phyloP scores from a whole-genome alignment of 2,113 vertebrate genomes.

The Etheostoma spectabile region DNA sequence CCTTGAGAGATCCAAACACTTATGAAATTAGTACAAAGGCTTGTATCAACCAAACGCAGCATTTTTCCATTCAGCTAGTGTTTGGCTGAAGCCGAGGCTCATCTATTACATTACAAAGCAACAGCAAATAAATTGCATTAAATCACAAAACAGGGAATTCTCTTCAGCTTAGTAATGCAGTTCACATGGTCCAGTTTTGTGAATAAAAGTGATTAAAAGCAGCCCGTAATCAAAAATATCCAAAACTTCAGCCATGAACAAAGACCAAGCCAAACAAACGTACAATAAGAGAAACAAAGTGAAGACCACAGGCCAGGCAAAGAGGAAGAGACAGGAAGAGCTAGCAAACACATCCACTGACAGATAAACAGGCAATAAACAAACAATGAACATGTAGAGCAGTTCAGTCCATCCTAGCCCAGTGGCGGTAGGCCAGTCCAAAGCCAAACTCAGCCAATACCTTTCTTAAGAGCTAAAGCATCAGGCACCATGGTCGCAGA shows the following conservation, averaged over 20 bases:
- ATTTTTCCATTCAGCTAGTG: slow-evolving; percentile 40
- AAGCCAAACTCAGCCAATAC: slow-evolving; percentile 81
- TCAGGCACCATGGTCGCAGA: slow-evolving; percentile 79
- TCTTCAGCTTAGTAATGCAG: slow-evolving; percentile 63
- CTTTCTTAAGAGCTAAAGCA: slow-evolving; percentile 85
- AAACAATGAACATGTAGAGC: slow-evolving; percentile 40
- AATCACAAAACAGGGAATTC: slow-evolving; percentile 62
- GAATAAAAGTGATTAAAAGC: slow-evolving; percentile 62
- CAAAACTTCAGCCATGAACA: slow-evolving; percentile 53
- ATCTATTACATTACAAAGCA: slow-evolving; percentile 61
- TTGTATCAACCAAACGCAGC: slow-evolving; percentile 16
- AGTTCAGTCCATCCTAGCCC: slow-evolving; percentile 39
- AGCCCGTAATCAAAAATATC: slow-evolving; percentile 57
- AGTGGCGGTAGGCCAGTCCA: slow-evolving; percentile 27
- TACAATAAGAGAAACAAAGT: slow-evolving; percentile 47
- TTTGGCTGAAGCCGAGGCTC: slow-evolving; percentile 29
- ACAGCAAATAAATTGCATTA: slow-evolving; percentile 45
- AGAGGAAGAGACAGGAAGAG: slow-evolving; percentile 25
- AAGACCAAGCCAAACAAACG: slow-evolving; percentile 50
- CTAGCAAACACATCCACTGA: slow-evolving; percentile 32
- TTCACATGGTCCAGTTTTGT: slow-evolving; percentile 52
- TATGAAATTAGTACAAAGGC: slow-evolving; percentile 8
- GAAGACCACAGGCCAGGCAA: slow-evolving; percentile 31
- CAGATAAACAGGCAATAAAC: slow-evolving; percentile 39
- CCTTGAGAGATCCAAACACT: slow-evolving; percentile 22